These are phyloP conservation scores for Julus scanicus DNA, from an alignment of 2,888 invertebrate genomes.

Conservation along the genomic window DNA sequence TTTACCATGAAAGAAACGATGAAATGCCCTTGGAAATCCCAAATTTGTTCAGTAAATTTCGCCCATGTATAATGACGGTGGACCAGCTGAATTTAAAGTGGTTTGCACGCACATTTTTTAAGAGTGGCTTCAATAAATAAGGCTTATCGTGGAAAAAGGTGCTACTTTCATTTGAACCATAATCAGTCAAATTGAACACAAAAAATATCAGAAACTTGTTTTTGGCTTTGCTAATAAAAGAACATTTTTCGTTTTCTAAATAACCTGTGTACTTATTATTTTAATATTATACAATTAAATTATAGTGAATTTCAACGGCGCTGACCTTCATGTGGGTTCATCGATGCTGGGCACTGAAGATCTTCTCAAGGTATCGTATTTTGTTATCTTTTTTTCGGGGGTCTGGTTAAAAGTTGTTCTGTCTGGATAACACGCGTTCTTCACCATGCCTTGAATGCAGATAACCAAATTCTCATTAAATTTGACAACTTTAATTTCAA, in stretches of 20 bases:
- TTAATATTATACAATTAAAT: slow-evolving; percentile 40
- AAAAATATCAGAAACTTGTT: slow-evolving; percentile 38
- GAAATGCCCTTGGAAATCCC: slow-evolving; percentile 59
- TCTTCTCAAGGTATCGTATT: slow-evolving; percentile 18
- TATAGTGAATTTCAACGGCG: slow-evolving; percentile 3
- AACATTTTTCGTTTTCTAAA: not conserved
- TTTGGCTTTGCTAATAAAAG: not conserved
- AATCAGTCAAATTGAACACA: not conserved
- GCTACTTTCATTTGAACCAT: not conserved
- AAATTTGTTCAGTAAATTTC: slow-evolving; percentile 58
- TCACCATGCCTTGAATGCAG: not conserved
- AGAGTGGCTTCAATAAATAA: not conserved
- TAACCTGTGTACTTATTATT: not conserved
- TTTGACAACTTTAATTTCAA: not conserved
- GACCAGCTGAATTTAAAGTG: not conserved
- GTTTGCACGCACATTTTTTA: not conserved
- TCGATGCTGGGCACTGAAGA: not conserved
- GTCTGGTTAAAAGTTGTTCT: not conserved
- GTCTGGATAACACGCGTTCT: not conserved
- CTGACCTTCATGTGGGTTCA: not conserved
- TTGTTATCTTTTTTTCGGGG: not conserved
- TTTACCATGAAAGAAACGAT: slow-evolving; percentile 58
- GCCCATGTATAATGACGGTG: not conserved
- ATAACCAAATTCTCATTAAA: not conserved
- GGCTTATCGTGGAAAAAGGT: not conserved